Conservation (phyloP, 2,888 invertebrate species). For the Seira sanloemensis region DNA sequence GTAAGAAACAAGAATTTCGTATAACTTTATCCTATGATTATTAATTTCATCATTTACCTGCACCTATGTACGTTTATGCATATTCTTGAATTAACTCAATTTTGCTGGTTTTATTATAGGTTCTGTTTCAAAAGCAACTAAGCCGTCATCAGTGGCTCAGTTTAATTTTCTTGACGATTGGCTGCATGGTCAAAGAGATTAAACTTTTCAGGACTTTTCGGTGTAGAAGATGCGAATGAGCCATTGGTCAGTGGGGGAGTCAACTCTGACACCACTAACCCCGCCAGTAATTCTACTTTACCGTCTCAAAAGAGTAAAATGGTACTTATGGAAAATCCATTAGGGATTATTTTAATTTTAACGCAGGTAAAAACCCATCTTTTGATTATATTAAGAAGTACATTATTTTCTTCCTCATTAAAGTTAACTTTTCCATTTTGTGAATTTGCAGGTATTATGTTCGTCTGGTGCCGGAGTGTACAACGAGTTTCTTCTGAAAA, state of each 20-base stretch:
- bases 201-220: conserved; percentile 76
- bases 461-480: conserved; percentile 97
- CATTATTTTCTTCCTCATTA: background rate
- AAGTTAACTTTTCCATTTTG: background rate
- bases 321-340: conserved; percentile 47
- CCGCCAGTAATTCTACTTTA: too few relatives aligned
- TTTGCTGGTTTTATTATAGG: conserved; percentile 79
- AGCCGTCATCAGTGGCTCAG: conserved; percentile 92
- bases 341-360: conserved; percentile 75
- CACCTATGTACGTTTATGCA: too few relatives aligned
- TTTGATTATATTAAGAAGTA: background rate
- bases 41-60: conserved; percentile 17
- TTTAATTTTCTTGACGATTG: conserved; percentile 87
- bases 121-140: conserved; percentile 89
- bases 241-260: background rate
- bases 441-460: conserved; percentile 79
- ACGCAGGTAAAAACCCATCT: conserved; percentile 76
- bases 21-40: background rate
- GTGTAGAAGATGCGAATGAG: conserved; percentile 42
- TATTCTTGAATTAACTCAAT: background rate
- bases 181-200: conserved; percentile 94
- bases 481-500: conserved; percentile 93
- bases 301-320: too few relatives aligned
- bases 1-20: conserved; percentile 78
- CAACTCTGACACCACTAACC: too few relatives aligned